Conservation (phyloP, 2,797 vertebrate genomes). For the Gymnothorax javanicus region DNA sequence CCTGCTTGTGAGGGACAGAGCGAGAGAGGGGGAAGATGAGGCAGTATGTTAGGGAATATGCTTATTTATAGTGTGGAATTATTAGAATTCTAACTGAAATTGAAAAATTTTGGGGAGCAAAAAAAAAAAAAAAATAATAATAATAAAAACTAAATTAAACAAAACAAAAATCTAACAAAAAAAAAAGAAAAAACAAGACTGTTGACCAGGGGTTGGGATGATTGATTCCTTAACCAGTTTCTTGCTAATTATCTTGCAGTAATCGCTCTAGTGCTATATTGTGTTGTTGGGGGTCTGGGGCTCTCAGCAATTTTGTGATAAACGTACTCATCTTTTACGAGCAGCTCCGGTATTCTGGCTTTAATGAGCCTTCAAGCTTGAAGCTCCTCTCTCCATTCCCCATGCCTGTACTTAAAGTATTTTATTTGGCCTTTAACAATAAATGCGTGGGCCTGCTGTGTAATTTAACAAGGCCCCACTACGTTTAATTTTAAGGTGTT, state of each 20-base stretch:
- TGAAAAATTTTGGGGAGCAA: too few species aligned
- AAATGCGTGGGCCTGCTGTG: neutral
- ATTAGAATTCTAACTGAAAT: neutral
- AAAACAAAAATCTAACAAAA: too few species aligned
- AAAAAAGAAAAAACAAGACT: neutral
- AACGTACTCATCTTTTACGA: neutral
- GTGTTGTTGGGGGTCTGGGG: neutral
- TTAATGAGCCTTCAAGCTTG: neutral
- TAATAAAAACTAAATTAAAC: too few species aligned
- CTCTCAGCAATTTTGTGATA: neutral
- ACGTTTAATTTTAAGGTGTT: neutral
- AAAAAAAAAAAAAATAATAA: too few species aligned
- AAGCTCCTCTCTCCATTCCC: neutral
- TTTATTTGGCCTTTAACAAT: neutral
- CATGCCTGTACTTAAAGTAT: neutral
- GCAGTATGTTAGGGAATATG: neutral
- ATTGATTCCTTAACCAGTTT: neutral
- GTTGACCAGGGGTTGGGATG: neutral
- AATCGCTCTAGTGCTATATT: neutral
- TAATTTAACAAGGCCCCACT: neutral
- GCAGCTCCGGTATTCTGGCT: neutral
- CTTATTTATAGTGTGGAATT: neutral
- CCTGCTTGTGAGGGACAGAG: too few species aligned
- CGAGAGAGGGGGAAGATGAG: neutral
- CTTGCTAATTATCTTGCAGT: neutral